phyloP scores from a whole-genome alignment of 2,888 invertebrate species.

The Sussaba pulchella region DNA sequence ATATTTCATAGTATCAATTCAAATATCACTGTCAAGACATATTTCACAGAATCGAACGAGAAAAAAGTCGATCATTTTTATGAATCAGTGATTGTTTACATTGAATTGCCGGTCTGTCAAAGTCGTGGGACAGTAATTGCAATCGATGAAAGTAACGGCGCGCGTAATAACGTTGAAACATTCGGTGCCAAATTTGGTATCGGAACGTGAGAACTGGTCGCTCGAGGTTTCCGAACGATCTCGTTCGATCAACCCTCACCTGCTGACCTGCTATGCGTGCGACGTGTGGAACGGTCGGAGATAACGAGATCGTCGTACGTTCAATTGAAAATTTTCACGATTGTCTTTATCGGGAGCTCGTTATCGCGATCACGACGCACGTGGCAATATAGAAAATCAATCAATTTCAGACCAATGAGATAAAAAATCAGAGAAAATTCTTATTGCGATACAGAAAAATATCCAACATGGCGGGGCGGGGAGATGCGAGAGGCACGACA shows the following conservation, averaged over 20 bases:
- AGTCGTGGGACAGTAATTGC: background rate
- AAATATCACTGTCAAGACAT: too few relatives aligned
- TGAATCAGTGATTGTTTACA: background rate
- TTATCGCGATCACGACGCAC: constrained; percentile 13
- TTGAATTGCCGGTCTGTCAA: background rate
- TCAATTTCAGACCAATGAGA: background rate
- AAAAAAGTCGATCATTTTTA: too few relatives aligned
- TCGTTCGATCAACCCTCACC: constrained; percentile 31
- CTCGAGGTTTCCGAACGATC: constrained; percentile 29
- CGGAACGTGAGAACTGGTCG: constrained; percentile 41
- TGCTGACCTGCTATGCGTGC: constrained; percentile 25
- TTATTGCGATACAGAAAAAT: background rate
- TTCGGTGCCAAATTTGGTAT: constrained; percentile 26
- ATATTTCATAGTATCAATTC: too few relatives aligned
- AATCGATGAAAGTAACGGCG: background rate
- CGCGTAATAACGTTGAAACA: constrained; percentile 10
- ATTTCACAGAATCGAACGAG: too few relatives aligned
- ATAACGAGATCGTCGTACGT: constrained; percentile 3
- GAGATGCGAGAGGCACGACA: background rate
- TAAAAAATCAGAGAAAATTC: background rate
- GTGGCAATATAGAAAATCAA: background rate
- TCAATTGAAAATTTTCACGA: constrained; percentile 13
- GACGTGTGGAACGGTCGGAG: background rate
- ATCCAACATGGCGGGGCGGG: too few relatives aligned
- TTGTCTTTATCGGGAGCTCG: constrained; percentile 18